Evolutionary conservation across 2,888 invertebrate genomes (phyloP), one percentile per base, ranked within the genome.

Genomic region (Venustoraphidia nigricollis): DNA sequence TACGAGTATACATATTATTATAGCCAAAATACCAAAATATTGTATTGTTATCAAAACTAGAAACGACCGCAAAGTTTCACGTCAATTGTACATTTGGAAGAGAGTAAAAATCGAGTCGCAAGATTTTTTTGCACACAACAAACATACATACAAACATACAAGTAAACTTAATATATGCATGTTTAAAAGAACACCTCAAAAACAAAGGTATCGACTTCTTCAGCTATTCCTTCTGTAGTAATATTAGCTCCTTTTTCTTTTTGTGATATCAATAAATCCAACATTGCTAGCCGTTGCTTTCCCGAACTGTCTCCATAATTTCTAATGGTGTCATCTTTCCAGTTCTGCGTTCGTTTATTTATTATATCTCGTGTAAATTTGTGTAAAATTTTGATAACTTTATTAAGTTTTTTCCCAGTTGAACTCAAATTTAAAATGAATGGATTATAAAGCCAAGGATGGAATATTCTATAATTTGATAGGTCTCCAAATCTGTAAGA

Each of bases 121-220:
- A 17, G 4, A 17, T 17, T 17, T 17, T 17, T 17, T 17, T 17
- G 4, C 17, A 17, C 17, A 17, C 17, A 3, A 17, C 17, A 17
- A 3, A 17, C 17, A 17, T 17, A 17, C 17, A 17, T 17, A 17
- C 17, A 17, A 17, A 17, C 17, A 17, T 17, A 17, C 2, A 17
- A 17, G 17, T 17, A 17, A 17, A 17, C 3, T 6, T 27, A 27
- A 27, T 27, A 27, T 27, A 5, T 6, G 3, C 27, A 1, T 27
- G 6, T 27, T 5, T 3, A 27, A 6, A 27, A 27, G 6, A 53
- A 57, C 56, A 70, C 77, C 60, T 73, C 77, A 59, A 77, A 76
- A 72, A 77, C 75, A 50, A 78, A 77, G 0, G 77, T 78, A 51
- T 77, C 76, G 2, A 78, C 77, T 35, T 46, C 46, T 41, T 46